phyloP scores from a whole-genome alignment of 2,888 invertebrate species.

The Pseudococcus viburni region DNA sequence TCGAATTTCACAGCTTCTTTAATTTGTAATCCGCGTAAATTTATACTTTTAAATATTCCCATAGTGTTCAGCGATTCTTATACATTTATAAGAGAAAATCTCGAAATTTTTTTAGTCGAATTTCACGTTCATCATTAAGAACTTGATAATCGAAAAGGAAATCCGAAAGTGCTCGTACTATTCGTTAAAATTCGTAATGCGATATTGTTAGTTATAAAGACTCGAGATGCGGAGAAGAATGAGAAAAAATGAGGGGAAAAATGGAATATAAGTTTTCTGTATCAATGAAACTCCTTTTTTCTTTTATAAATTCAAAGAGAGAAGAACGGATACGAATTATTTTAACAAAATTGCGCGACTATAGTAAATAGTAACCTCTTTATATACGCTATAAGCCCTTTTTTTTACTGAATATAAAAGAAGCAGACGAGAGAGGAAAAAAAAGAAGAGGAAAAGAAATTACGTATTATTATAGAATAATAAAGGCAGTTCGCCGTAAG shows the following conservation, averaged over 20 bases:
- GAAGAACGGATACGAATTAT: conserved; percentile 23
- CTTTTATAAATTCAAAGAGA: conserved; percentile 1
- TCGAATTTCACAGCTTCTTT: conserved; percentile 14
- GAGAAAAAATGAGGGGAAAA: not conserved
- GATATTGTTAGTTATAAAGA: not conserved
- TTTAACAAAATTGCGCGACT: conserved; percentile 21
- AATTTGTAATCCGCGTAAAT: conserved; percentile 14
- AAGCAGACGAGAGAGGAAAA: not conserved
- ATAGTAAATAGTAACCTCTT: conserved; percentile 30
- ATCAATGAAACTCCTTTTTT: conserved; percentile 9
- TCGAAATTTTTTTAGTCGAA: conserved; percentile 14
- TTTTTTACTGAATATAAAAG: not conserved
- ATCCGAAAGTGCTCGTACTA: conserved; percentile 1
- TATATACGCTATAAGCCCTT: conserved; percentile 8
- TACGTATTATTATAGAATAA: conserved; percentile 38
- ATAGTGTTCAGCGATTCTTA: not conserved
- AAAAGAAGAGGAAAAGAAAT: conserved; percentile 23
- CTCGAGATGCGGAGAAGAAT: conserved; percentile 1
- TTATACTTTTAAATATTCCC: conserved; percentile 3
- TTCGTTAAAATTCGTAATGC: conserved; percentile 19
- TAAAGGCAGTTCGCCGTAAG: conserved; percentile 45
- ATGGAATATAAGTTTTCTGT: conserved; percentile 17
- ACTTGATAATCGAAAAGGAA: not conserved
- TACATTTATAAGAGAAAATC: not conserved
- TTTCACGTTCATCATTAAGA: not conserved